Evolutionary conservation across 2,113 vertebrate genomes (phyloP).

Genomic region (Tragulus kanchil): DNA sequence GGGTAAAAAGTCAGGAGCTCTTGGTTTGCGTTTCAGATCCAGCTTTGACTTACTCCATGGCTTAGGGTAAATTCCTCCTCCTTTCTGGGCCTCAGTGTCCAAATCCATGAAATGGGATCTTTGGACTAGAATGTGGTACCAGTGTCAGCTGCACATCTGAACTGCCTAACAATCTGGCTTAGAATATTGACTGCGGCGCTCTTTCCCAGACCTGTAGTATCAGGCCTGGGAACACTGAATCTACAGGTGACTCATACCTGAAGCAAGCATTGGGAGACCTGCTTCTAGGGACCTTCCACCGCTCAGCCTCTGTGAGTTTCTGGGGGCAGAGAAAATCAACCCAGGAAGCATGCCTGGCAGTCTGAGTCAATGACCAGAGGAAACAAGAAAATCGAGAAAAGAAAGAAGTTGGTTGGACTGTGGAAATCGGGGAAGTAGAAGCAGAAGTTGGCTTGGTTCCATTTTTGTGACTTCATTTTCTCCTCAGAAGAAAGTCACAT

Average conservation of each 20-base stretch:
- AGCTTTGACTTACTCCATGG: background rate
- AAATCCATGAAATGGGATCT: background rate
- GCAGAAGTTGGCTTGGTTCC: background rate
- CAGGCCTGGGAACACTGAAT: background rate
- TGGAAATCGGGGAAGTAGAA: background rate
- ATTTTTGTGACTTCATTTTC: constrained; percentile 19
- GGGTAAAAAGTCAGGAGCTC: background rate
- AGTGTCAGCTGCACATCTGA: background rate
- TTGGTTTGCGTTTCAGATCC: background rate
- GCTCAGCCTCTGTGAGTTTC: background rate
- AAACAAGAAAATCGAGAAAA: constrained; percentile 24
- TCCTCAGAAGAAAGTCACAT: background rate
- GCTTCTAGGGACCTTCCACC: background rate
- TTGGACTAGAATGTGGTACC: background rate
- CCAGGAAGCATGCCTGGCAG: background rate
- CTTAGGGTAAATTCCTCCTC: background rate
- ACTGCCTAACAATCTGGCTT: background rate
- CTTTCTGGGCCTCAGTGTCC: background rate
- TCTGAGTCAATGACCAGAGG: background rate
- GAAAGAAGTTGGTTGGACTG: background rate
- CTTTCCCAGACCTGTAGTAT: background rate
- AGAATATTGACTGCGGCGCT: background rate
- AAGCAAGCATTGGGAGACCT: background rate
- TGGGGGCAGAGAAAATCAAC: background rate
- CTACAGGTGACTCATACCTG: background rate